Conservation (phyloP, 2,888 invertebrate species). For the Eulithis testata region DNA sequence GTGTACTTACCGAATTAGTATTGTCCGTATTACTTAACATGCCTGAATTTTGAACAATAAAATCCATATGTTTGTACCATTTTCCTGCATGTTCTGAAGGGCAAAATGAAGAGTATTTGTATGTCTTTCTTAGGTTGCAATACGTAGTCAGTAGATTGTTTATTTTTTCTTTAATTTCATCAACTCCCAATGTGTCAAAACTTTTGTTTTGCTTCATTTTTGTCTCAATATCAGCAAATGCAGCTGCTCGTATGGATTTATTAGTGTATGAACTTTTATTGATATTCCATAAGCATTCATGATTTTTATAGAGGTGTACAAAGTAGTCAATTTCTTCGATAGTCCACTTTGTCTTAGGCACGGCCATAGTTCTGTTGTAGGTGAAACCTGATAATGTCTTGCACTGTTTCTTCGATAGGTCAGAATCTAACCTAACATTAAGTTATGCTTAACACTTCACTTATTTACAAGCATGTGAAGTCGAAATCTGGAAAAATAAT, state of each 20-base stretch:
- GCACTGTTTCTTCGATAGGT: no score
- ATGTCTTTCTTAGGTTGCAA: background rate
- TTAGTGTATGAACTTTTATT: background rate
- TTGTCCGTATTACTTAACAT: background rate
- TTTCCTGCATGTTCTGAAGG: conserved; percentile 6
- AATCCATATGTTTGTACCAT: conserved; percentile 23
- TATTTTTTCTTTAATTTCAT: conserved; percentile 15
- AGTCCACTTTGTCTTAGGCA: conserved; percentile 10
- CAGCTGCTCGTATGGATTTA: background rate
- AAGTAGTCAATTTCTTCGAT: conserved; percentile 8
- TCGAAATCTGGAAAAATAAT: no score
- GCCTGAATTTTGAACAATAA: conserved; percentile 1
- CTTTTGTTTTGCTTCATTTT: conserved; percentile 11
- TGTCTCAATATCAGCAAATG: conserved; percentile 16
- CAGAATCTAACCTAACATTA: no score
- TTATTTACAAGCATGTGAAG: no score
- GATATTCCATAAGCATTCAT: conserved; percentile 28
- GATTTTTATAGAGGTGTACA: conserved; percentile 10
- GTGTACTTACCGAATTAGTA: conserved; percentile 6
- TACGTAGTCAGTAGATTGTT: background rate
- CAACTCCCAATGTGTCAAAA: background rate
- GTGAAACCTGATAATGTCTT: background rate
- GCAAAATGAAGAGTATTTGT: background rate
- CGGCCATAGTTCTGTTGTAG: background rate
- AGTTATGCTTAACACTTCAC: no score